Evolutionary conservation across 2,797 vertebrate species (phyloP).

Genomic region (Pangasius macronema): DNA sequence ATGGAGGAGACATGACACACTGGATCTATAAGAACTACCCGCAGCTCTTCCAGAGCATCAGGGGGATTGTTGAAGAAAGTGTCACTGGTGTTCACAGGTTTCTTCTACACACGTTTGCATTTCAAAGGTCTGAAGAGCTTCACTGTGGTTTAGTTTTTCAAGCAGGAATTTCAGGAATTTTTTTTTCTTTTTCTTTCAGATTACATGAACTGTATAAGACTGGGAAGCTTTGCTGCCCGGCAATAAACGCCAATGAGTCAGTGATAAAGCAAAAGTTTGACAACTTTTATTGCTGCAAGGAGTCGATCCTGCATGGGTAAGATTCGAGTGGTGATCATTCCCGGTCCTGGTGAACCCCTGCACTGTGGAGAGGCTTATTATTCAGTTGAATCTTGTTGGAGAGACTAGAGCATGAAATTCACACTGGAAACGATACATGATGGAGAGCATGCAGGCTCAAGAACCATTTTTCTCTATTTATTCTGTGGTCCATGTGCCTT

Average conservation of each 20-base stretch:
- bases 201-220: slow-evolving; percentile 90
- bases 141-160: not conserved
- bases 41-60: slow-evolving; percentile 87
- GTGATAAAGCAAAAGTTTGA: slow-evolving; percentile 96
- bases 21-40: slow-evolving; percentile 94
- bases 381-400: not conserved
- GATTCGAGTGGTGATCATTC: not conserved
- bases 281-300: slow-evolving; percentile 92
- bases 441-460: not conserved
- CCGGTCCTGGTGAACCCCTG: not conserved
- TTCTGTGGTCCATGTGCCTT: not conserved
- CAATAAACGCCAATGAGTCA: slow-evolving; percentile 92
- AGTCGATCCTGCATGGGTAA: slow-evolving; percentile 92
- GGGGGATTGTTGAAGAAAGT: slow-evolving; percentile 94
- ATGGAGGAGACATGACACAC: slow-evolving; percentile 93
- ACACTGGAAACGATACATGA: not conserved
- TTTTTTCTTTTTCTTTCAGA: slow-evolving; percentile 63
- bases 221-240: slow-evolving; percentile 85
- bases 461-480: not conserved
- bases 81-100: slow-evolving; percentile 93
- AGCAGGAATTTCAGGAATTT: not conserved
- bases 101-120: not conserved
- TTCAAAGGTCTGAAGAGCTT: not conserved
- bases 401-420: not conserved
- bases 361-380: not conserved